Conservation (phyloP, 2,888 invertebrate species). For the Macropis europaea region DNA sequence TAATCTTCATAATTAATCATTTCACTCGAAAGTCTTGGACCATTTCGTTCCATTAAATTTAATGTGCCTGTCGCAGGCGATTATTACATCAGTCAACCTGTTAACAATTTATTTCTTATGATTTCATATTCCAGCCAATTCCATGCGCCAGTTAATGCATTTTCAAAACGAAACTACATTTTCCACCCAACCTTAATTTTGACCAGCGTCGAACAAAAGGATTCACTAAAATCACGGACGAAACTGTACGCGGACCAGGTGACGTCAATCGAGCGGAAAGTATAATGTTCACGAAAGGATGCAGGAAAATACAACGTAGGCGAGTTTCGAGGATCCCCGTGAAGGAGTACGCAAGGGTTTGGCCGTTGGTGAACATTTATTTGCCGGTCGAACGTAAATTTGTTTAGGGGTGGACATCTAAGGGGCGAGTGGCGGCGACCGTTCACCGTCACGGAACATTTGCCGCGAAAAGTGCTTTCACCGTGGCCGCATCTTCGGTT, state of each 20-base stretch:
- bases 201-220: not conserved
- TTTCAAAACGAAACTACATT: too few relatives aligned
- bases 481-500: constrained; percentile 51
- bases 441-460: constrained; percentile 77
- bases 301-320: constrained; percentile 40
- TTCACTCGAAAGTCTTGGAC: too few relatives aligned
- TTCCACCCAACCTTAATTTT: not conserved
- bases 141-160: too few relatives aligned
- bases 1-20: too few relatives aligned
- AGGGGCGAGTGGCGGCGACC: constrained; percentile 54
- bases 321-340: constrained; percentile 39
- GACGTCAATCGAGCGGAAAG: constrained; percentile 36
- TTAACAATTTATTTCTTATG: too few relatives aligned
- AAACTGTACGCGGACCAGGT: not conserved
- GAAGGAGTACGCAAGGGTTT: constrained; percentile 48
- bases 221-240: not conserved
- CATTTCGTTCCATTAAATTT: too few relatives aligned
- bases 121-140: too few relatives aligned
- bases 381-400: constrained; percentile 71
- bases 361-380: constrained; percentile 58
- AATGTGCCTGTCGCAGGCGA: too few relatives aligned
- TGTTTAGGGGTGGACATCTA: constrained; percentile 76
- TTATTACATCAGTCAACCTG: too few relatives aligned
- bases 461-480: constrained; percentile 65
- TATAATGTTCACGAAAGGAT: constrained; percentile 32